Evolutionary conservation across 1,140 invertebrate species (phyloP).

Genomic region (Bombyx mandarina): DNA sequence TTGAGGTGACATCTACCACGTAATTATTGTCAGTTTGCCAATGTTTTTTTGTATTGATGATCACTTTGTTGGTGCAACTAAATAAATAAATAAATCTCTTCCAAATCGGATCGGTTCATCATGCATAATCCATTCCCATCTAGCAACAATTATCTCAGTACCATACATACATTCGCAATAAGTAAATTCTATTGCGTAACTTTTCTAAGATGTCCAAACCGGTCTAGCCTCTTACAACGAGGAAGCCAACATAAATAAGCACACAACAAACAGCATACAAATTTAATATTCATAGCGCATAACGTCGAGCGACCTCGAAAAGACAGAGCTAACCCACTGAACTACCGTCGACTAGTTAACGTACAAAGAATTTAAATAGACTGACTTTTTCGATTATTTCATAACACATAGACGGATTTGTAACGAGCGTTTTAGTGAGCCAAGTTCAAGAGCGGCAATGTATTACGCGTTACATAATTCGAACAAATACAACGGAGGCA

Average conservation of each 20-base stretch:
- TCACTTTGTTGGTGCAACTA: too few relatives aligned
- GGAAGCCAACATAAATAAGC: neutral
- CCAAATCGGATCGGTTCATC: too few relatives aligned
- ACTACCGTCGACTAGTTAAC: neutral
- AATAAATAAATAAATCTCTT: too few relatives aligned
- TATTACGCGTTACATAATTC: slow-evolving; percentile 25
- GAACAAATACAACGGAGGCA: slow-evolving; percentile 7
- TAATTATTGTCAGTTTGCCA: too few relatives aligned
- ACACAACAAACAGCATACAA: slow-evolving; percentile 5
- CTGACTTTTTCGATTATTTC: slow-evolving; percentile 9
- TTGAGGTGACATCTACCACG: too few relatives aligned
- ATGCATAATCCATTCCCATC: too few relatives aligned
- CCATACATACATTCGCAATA: too few relatives aligned
- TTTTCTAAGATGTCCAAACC: too few relatives aligned
- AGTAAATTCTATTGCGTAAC: too few relatives aligned
- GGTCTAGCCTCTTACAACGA: too few relatives aligned
- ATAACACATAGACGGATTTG: slow-evolving; percentile 14
- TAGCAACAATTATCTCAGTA: too few relatives aligned
- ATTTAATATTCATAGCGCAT: slow-evolving; percentile 6
- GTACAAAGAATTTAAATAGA: neutral
- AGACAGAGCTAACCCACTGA: slow-evolving; percentile 15
- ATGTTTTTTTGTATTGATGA: too few relatives aligned
- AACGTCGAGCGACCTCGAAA: slow-evolving; percentile 1
- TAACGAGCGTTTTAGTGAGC: slow-evolving; percentile 4
- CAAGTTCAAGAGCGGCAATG: slow-evolving; percentile 44